Conservation (phyloP, 2,113 vertebrate genomes). For the Caloenas nicobarica region DNA sequence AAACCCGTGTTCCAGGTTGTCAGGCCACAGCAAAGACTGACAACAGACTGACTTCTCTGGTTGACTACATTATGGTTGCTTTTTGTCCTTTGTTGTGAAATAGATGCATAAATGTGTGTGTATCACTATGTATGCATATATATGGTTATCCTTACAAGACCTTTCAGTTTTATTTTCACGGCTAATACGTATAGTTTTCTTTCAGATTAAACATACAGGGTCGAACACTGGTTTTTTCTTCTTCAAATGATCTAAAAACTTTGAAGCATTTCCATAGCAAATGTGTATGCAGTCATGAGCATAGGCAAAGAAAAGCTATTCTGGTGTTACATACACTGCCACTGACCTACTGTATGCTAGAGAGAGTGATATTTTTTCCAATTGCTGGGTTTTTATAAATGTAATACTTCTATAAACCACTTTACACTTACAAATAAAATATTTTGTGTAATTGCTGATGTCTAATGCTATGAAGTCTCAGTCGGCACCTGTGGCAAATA, state of each 20-base stretch:
- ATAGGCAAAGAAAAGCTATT: background rate
- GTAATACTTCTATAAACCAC: background rate
- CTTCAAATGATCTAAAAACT: background rate
- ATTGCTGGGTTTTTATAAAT: background rate
- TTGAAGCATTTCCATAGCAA: background rate
- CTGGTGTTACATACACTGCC: background rate
- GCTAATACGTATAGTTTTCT: background rate
- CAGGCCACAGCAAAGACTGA: rapidly evolving
- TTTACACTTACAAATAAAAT: background rate
- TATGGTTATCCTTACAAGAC: background rate
- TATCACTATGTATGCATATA: background rate
- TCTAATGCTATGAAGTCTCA: background rate
- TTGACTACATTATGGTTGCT: background rate
- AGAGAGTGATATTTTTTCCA: background rate
- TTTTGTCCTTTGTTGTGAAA: background rate
- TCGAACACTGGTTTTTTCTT: background rate
- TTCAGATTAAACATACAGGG: background rate
- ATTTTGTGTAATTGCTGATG: background rate
- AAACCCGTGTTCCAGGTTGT: background rate
- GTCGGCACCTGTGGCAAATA: background rate
- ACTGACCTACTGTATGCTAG: background rate
- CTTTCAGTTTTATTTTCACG: background rate
- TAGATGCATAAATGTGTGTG: background rate
- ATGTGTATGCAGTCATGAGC: background rate
- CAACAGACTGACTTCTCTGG: background rate